Conservation (phyloP, 2,888 invertebrate species). For the Sicus ferrugineus region DNA sequence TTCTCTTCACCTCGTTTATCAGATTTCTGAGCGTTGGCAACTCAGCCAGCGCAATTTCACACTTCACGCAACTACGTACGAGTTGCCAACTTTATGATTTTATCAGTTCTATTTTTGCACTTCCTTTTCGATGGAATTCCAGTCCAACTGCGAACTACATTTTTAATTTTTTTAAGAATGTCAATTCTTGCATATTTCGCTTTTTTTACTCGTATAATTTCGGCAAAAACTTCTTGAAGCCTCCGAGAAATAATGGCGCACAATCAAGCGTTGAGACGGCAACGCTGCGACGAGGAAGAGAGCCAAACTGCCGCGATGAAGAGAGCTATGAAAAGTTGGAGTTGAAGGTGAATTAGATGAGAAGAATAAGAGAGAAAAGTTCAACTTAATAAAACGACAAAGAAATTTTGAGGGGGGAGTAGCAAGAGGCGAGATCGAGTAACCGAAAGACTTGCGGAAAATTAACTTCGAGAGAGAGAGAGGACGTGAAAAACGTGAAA, state of each 20-base stretch:
- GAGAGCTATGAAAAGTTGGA: conserved; percentile 8
- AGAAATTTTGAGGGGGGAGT: background rate
- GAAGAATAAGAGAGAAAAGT: background rate
- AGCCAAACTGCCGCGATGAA: conserved; percentile 8
- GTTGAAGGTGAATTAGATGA: background rate
- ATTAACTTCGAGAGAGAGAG: too few relatives aligned
- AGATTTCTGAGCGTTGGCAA: too few relatives aligned
- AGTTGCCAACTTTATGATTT: too few relatives aligned
- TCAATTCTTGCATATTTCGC: background rate
- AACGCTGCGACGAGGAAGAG: background rate
- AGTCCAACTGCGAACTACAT: too few relatives aligned
- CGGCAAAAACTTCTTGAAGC: conserved; percentile 27
- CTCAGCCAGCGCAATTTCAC: too few relatives aligned
- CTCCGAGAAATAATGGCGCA: conserved; percentile 13
- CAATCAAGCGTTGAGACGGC: conserved; percentile 20
- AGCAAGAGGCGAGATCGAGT: background rate
- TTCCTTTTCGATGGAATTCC: too few relatives aligned
- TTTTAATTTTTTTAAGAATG: background rate
- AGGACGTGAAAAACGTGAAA: too few relatives aligned
- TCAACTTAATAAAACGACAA: conserved; percentile 20
- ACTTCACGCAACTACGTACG: too few relatives aligned
- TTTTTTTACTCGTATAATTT: too few relatives aligned
- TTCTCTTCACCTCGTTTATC: too few relatives aligned
- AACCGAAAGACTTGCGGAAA: too few relatives aligned
- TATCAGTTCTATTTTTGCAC: too few relatives aligned